Conservation (phyloP, 2,797 vertebrate species). For the Natrix natrix region DNA sequence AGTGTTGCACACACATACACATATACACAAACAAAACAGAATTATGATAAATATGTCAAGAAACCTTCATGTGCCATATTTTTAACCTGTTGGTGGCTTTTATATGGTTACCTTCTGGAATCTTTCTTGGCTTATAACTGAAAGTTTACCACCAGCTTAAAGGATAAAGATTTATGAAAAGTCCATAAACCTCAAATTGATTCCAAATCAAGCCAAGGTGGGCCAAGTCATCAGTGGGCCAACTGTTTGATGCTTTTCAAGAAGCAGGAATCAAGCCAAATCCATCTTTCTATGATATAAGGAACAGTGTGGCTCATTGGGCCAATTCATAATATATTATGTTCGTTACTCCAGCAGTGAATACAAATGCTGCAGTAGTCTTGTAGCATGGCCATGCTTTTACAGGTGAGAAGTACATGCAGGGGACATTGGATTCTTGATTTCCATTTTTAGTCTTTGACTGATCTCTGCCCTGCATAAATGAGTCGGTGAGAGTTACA, state of each 20-base stretch:
- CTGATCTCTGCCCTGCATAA: not conserved
- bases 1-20: not conserved
- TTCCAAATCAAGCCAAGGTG: not conserved
- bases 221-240: not conserved
- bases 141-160: not conserved
- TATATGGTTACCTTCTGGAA: not conserved
- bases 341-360: not conserved
- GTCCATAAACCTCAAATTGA: not conserved
- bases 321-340: not conserved
- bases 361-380: rapidly evolving
- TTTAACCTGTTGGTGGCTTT: not conserved
- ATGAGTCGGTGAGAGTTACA: conserved; percentile 3
- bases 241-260: not conserved
- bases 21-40: not conserved
- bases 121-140: not conserved
- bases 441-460: not conserved
- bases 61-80: not conserved
- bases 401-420: conserved; percentile 1
- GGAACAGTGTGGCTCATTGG: not conserved
- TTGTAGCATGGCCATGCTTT: not conserved
- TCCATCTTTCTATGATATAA: not conserved
- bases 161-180: not conserved
- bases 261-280: not conserved
- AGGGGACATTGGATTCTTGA: not conserved
- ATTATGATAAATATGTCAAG: not conserved